Base-by-base conservation (phyloP, 2,888 invertebrate species). In the Troides oblongomaculatus region DNA sequence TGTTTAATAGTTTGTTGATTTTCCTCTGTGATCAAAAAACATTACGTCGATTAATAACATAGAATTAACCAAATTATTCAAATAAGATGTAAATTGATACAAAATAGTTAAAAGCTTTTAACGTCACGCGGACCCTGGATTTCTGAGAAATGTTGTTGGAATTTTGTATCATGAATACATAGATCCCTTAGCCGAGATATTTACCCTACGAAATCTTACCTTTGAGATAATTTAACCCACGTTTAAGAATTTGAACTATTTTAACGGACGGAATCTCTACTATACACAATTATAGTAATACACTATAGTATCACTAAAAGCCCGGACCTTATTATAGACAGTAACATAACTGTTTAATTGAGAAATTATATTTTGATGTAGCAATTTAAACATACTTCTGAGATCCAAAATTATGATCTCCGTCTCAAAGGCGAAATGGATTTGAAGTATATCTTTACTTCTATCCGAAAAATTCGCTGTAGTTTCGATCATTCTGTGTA, bases 111-210 rank as follows among this genome's bases (percentile, higher is more conserved):
- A 84, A 81, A 81, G 80, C 74, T 82, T 84, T 85, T 84, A 84
- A 80, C 83, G 78, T 66, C 74, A 81, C 79, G 76, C 75, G 76
- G 74, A 79, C 74, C 74, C 76, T 74, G 84, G 83, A 80, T 79
- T 82, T 76, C 75, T 84, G 81, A 80, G 82, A 84, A 81, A 81
- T 83, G 72, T 78, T 82, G 84, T 82, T 77, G 82, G 78, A 83
- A 86, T 88, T 84, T 83, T 81, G 75, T 73, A 75, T 80, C 84
- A 86, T 88, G 88, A 88, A 87, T 88, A 87, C 88, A 84, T 83
- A 62, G 64, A 69, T 57, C 83, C 82, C 84, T 82, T 79, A 80
- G 80, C 78, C 76, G 72, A 75, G 75, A 74, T 75, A 77, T 69
- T 69, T 64, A 60, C 64, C 61, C 69, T 69, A 61, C 61, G 25